These are phyloP conservation scores for Drosophila auraria DNA, from an alignment of 1,140 invertebrate species.

Conservation along the genomic window DNA sequence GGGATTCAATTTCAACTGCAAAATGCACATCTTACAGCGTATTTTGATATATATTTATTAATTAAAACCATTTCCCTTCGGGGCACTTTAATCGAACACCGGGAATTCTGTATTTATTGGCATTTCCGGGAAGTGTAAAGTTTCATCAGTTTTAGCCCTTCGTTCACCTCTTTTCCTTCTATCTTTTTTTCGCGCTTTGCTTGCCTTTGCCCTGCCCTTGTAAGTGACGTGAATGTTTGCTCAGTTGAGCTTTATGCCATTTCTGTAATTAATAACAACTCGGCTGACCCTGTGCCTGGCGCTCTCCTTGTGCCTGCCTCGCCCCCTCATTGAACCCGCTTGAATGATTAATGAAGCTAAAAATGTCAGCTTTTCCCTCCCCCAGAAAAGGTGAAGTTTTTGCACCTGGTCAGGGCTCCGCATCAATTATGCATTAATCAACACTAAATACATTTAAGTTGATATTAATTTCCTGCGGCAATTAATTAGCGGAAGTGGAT, in stretches of 20 bases:
- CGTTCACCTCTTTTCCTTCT: conserved; percentile 4
- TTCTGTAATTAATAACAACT: conserved; percentile 60
- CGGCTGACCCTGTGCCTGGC: conserved; percentile 1
- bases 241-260: conserved; percentile 52
- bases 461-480: conserved; percentile 57
- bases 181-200: conserved; percentile 4
- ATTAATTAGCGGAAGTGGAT: conserved; percentile 60
- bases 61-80: neutral
- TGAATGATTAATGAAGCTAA: conserved; percentile 65
- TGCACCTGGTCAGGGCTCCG: conserved; percentile 33
- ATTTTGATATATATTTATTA: neutral
- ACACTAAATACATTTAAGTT: conserved; percentile 68
- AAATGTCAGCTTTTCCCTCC: conserved; percentile 48
- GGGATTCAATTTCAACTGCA: too few species aligned
- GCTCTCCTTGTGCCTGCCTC: neutral
- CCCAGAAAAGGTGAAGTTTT: conserved; percentile 38
- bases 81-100: neutral
- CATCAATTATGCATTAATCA: conserved; percentile 66
- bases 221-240: conserved; percentile 61
- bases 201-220: conserved; percentile 29
- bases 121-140: conserved; percentile 16
- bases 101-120: conserved; percentile 4
- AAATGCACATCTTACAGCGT: neutral
- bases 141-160: conserved; percentile 3
- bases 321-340: conserved; percentile 17